Evolutionary conservation across 2,797 vertebrate species (phyloP).

Genomic region (Spinibarbus caldwelli): DNA sequence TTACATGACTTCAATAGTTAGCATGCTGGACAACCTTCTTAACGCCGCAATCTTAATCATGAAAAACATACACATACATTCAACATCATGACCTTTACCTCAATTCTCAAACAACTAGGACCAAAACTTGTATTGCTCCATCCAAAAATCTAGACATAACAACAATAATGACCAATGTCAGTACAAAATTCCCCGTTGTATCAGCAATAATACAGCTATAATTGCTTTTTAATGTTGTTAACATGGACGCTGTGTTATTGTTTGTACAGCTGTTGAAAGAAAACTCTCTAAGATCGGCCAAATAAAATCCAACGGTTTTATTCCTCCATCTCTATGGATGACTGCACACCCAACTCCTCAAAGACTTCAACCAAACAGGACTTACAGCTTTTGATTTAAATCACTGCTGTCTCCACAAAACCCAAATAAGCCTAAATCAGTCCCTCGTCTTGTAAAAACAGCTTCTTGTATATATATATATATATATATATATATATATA

Average conservation of each 20-base stretch:
- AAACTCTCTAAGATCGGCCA: constrained; percentile 49
- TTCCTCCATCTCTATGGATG: constrained; percentile 40
- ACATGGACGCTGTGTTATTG: constrained; percentile 75
- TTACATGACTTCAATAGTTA: constrained; percentile 48
- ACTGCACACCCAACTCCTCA: constrained; percentile 40
- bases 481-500: too few species aligned
- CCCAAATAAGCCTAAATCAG: constrained; percentile 41
- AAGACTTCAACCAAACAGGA: constrained; percentile 51
- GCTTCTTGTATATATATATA: neutral
- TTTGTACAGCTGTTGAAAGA: constrained; percentile 78
- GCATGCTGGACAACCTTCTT: constrained; percentile 46
- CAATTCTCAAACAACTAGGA: constrained; percentile 47
- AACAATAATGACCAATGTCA: constrained; percentile 75
- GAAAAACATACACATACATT: neutral
- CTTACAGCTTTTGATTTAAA: constrained; percentile 63
- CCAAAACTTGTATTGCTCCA: constrained; percentile 33
- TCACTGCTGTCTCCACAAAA: constrained; percentile 38
- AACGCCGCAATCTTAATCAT: constrained; percentile 26
- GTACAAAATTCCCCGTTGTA: constrained; percentile 78
- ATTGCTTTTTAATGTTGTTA: constrained; percentile 84
- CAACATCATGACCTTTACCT: constrained; percentile 5
- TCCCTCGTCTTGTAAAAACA: constrained; percentile 12
- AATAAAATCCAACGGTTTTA: constrained; percentile 53
- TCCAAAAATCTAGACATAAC: constrained; percentile 53
- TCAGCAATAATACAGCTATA: constrained; percentile 77